These are phyloP conservation scores for Triplophysa rosa DNA, from an alignment of 2,113 vertebrate genomes.

Conservation along the genomic window DNA sequence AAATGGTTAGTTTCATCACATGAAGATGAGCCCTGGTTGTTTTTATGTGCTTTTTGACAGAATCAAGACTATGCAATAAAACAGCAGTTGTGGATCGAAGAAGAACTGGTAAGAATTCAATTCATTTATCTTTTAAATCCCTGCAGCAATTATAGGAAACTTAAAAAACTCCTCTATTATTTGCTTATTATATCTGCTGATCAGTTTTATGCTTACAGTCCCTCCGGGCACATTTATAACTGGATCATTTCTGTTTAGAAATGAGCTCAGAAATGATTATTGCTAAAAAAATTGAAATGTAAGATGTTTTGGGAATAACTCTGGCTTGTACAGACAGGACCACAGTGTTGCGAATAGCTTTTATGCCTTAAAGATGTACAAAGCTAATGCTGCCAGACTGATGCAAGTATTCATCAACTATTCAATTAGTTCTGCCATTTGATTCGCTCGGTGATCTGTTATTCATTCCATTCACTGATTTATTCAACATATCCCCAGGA, in stretches of 20 bases:
- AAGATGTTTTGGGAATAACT: too few relatives aligned
- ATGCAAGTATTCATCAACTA: too few relatives aligned
- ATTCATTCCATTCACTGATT: background rate
- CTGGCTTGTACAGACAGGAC: too few relatives aligned
- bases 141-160: background rate
- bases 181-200: too few relatives aligned
- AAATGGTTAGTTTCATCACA: background rate
- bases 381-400: too few relatives aligned
- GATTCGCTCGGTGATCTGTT: background rate
- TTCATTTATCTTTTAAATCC: background rate
- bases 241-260: background rate
- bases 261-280: too few relatives aligned
- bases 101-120: background rate
- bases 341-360: too few relatives aligned
- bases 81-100: background rate
- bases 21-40: background rate
- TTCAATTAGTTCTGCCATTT: background rate
- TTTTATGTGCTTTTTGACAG: slow-evolving; percentile 11
- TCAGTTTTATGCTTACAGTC: background rate
- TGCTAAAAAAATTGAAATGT: too few relatives aligned
- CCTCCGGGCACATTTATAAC: background rate
- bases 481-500: background rate
- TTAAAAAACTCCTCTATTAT: background rate
- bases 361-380: too few relatives aligned
- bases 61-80: background rate